Evolutionary conservation across 1,140 invertebrate genomes (phyloP).

Genomic region (Pararge aegeria): DNA sequence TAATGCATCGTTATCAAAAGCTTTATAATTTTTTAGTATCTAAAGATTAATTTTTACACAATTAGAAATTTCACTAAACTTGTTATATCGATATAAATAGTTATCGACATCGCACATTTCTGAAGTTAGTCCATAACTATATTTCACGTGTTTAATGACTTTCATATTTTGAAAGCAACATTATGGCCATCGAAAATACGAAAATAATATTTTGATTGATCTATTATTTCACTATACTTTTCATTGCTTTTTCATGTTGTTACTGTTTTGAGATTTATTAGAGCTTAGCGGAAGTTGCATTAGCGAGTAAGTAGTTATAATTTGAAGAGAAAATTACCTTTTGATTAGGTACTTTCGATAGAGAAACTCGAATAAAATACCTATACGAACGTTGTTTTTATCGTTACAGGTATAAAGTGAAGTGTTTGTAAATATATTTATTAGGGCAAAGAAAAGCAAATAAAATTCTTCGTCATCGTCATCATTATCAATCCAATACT

Average conservation of each 20-base stretch:
- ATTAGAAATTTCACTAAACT: no score
- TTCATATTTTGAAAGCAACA: slow-evolving; percentile 25
- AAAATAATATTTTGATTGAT: slow-evolving; percentile 19
- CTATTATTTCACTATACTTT: background rate
- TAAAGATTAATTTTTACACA: no score
- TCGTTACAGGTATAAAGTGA: no score
- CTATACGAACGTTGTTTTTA: no score
- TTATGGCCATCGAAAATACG: slow-evolving; percentile 22
- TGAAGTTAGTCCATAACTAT: slow-evolving; percentile 19
- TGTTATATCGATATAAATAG: background rate
- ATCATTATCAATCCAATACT: no score
- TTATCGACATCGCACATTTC: slow-evolving; percentile 20
- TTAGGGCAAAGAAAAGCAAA: no score
- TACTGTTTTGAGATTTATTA: slow-evolving; percentile 16
- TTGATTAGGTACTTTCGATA: background rate
- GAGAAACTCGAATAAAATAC: no score
- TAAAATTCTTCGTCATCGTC: no score
- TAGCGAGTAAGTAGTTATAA: background rate
- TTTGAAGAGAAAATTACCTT: background rate
- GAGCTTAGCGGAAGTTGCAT: slow-evolving; percentile 2
- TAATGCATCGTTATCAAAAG: no score
- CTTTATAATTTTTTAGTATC: no score
- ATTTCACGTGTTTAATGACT: slow-evolving; percentile 23
- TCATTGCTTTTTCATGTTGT: slow-evolving; percentile 10
- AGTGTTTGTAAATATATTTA: no score